Base-by-base conservation (phyloP, 64 coral and sea anemone species). In the Montipora efflorescens region DNA sequence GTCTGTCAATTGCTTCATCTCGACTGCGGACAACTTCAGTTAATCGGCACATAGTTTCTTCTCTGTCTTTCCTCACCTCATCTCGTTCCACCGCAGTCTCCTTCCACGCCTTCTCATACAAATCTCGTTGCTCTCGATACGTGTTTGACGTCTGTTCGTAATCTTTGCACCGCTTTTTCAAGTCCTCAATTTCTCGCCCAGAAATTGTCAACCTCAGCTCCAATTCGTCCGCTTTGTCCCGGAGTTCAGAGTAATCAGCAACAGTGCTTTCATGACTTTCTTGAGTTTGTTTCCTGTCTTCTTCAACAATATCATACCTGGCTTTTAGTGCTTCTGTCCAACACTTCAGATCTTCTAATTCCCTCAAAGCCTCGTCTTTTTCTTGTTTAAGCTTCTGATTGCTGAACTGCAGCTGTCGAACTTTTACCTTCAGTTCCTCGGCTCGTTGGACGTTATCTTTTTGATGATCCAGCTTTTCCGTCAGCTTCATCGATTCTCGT, bases 391-490 rank as follows among this genome's bases (percentile, higher is more conserved):
- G 59, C 14, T 94, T 91, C 36, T 97, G 92, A 52, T 92, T 92
- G 59, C 74, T 81, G 62, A 97, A 97, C 48, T 82, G 84, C 53
- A 95, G 57, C 18, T 97, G 93, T 43, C 96, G 93, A 55, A 77
- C 91, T 59, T 97, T 97, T 21, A 94, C 74, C 51, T 94, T 95
- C 2, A 94, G 77, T 58, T 95, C 96, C 23, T 93, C 82, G 13
- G 79, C 90, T 43, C 80, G 77, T 79, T 98, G 87, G 76, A 98
- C 79, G 46, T 98, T 94, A 80, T 84, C 92, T 87, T 98, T 98
- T 88, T 98, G 96, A 11, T 81, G 89, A 69, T 98, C 90, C 21
- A 98, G 76, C 68, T 81, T 83, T 25, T 98, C 96, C 20, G 66
- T 81, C 19, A 98, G 57, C 74, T 95, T 95, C 87, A 98, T 95